Evolutionary conservation across 2,113 vertebrate genomes (phyloP).

Genomic region (Abramis brama): DNA sequence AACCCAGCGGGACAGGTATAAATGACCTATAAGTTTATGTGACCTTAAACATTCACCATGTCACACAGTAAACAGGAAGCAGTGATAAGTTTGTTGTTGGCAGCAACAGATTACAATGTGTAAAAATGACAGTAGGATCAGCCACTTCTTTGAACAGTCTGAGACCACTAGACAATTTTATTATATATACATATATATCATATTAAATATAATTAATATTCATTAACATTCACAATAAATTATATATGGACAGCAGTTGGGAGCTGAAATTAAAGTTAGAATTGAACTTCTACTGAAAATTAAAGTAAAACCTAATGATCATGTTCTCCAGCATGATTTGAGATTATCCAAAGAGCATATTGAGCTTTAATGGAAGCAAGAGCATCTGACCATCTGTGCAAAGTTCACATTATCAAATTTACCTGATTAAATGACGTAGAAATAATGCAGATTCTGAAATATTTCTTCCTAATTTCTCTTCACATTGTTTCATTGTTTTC

Average conservation of each 20-base stretch:
- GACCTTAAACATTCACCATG: neutral
- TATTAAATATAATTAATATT: too few species aligned
- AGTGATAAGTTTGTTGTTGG: neutral
- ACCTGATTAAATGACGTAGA: too few species aligned
- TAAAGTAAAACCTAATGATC: neutral
- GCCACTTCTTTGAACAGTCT: neutral
- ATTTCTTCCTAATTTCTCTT: neutral
- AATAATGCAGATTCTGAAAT: neutral
- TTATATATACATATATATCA: too few species aligned
- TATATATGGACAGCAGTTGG: neutral
- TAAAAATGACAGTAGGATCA: neutral
- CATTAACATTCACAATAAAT: too few species aligned
- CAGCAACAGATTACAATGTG: neutral
- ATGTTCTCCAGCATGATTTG: neutral
- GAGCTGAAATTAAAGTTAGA: too few species aligned
- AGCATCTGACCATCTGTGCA: neutral
- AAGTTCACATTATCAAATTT: neutral
- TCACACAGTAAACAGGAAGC: neutral
- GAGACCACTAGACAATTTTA: neutral
- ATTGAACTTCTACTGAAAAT: neutral
- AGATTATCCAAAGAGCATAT: neutral
- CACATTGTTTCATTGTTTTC: neutral
- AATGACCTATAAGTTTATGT: neutral
- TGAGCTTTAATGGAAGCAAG: neutral
- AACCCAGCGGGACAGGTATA: neutral